These are phyloP conservation scores for Cyclophora punctaria DNA, from an alignment of 2,888 invertebrate genomes.

Conservation along the genomic window DNA sequence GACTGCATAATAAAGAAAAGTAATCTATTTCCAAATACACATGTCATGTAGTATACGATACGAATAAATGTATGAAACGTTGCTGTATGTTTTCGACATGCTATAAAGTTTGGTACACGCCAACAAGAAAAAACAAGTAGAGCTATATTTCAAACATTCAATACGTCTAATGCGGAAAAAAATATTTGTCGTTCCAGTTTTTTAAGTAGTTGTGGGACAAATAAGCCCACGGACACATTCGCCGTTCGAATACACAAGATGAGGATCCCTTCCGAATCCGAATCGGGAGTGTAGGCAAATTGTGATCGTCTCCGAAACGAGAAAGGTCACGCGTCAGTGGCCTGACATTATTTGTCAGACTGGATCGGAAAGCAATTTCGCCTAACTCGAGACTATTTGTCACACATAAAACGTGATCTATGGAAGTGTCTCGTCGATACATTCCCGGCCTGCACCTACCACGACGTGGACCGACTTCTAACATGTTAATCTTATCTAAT, in stretches of 20 bases:
- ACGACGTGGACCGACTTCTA: constrained; percentile 31
- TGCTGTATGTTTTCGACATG: neutral
- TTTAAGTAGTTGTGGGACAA: constrained; percentile 38
- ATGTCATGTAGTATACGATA: too few relatives aligned
- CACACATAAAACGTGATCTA: constrained; percentile 71
- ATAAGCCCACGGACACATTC: constrained; percentile 43
- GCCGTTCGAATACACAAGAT: constrained; percentile 43
- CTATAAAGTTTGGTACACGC: constrained; percentile 21
- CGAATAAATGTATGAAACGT: too few relatives aligned
- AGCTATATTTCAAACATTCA: constrained; percentile 25
- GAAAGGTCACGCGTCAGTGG: constrained; percentile 61
- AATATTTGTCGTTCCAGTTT: constrained; percentile 31
- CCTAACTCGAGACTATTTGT: constrained; percentile 70
- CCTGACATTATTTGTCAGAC: constrained; percentile 69
- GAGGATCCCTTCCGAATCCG: constrained; percentile 35
- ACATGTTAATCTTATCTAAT: constrained; percentile 12
- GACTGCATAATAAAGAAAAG: too few relatives aligned
- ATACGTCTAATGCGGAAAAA: constrained; percentile 24
- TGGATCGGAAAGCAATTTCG: constrained; percentile 71
- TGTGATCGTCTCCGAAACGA: constrained; percentile 59
- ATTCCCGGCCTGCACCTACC: constrained; percentile 29
- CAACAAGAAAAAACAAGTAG: constrained; percentile 20
- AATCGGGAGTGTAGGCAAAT: constrained; percentile 49
- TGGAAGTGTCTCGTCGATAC: constrained; percentile 45
- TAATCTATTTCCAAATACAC: too few relatives aligned